phyloP scores from a whole-genome alignment of 1,140 invertebrate species.

The Aphidius ervi region DNA sequence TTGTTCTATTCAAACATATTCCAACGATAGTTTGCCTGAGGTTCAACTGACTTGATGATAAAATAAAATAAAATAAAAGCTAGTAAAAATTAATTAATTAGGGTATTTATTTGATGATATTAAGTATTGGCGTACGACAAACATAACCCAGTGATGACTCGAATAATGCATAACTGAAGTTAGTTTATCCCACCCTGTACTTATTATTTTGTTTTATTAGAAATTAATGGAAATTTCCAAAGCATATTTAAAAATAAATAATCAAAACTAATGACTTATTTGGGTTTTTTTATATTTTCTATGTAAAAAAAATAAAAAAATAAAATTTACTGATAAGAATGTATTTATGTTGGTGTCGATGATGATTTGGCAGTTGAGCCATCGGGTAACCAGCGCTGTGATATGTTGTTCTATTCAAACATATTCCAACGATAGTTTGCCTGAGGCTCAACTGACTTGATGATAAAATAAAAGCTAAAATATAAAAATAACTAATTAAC shows the following conservation, averaged over 20 bases:
- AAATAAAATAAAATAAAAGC: too few species aligned
- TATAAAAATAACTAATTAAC: constrained; percentile 2
- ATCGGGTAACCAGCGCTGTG: constrained; percentile 57
- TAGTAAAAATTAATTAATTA: constrained; percentile 36
- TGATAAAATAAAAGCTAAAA: background rate
- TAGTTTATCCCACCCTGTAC: constrained; percentile 52
- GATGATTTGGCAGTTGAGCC: constrained; percentile 15
- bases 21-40: too few species aligned
- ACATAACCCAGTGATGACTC: constrained; percentile 61
- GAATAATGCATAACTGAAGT: constrained; percentile 49
- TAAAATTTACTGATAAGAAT: too few species aligned
- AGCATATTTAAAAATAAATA: background rate
- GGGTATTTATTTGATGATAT: background rate
- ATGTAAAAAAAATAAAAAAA: too few species aligned
- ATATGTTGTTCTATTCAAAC: constrained; percentile 40
- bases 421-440: too few species aligned
- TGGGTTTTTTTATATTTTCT: too few species aligned
- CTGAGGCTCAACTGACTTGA: background rate
- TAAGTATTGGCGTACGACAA: constrained; percentile 53
- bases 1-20: too few species aligned
- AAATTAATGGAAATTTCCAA: background rate
- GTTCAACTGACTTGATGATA: too few species aligned
- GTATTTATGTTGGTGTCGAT: too few species aligned
- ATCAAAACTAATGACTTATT: background rate
- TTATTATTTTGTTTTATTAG: constrained; percentile 10